phyloP scores from a whole-genome alignment of 2,797 vertebrate species.

The Falco berigora region DNA sequence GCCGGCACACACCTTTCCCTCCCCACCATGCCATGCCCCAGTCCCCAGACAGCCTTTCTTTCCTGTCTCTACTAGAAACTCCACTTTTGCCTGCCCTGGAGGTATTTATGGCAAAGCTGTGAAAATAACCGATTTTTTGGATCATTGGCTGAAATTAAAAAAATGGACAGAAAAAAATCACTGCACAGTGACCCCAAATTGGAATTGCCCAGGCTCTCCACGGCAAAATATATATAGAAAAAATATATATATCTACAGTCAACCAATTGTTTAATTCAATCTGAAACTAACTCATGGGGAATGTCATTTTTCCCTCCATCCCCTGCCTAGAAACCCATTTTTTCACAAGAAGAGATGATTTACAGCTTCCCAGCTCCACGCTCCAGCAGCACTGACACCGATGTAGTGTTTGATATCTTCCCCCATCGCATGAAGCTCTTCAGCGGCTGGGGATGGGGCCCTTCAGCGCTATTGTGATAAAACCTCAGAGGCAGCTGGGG shows the following conservation, averaged over 20 bases:
- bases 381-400: not conserved
- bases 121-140: not conserved
- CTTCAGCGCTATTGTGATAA: not conserved
- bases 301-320: not conserved
- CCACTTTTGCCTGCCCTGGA: not conserved
- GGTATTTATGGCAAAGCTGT: not conserved
- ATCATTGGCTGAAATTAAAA: not conserved
- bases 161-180: not conserved
- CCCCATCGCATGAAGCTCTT: not conserved
- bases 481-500: not conserved
- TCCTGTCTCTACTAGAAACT: not conserved
- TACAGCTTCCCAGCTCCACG: not conserved
- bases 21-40: accelerated
- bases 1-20: not conserved
- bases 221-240: not conserved
- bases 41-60: not conserved
- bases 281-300: constrained; percentile 10
- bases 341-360: not conserved
- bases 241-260: not conserved
- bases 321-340: constrained; percentile 1
- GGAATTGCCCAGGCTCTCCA: not conserved
- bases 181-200: not conserved
- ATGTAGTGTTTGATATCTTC: not conserved
- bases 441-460: not conserved
- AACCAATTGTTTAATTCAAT: constrained; percentile 31